Evolutionary conservation across 2,113 vertebrate genomes (phyloP), one percentile per base, ranked within the genome.

Genomic region (Hepsetus odoe): DNA sequence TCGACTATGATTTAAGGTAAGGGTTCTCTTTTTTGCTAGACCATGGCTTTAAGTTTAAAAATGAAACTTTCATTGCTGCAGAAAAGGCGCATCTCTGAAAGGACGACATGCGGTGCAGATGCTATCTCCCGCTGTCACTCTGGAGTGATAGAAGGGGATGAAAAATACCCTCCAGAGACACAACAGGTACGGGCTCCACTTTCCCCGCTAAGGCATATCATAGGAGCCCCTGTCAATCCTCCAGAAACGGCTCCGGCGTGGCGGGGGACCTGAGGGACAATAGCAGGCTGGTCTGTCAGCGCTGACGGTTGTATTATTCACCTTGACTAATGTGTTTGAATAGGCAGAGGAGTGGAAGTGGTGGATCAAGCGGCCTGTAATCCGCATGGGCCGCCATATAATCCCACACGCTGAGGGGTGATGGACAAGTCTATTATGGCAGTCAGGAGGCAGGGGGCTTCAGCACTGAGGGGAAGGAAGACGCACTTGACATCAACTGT

Each of bases 251-350:
- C 88, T 83, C 82, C 87, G 84, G 84, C 84, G 74, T 72, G 26
- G 1, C 80, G 16, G 77, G 18, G 22, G 80, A 28, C 80, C 66
- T 76, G 40, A 75, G 66, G 80, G 81, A 83, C 84, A 81, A 83
- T 69, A 76, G 70, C 70, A 62, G 66, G 74, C 85, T 5, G 70
- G 85, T 77, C 85, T 90, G 88, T 86, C 86, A 79, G 80, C 74
- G 78, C 77, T 88, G 91, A 91, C 58, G 83, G 87, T 85, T 88
- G 46, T 84, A 89, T 92, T 91, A 89, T 90, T 89, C 83, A 88
- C 82, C 80, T 33, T 90, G 89, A 90, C 91, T 87, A 80, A 84
- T 86, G 5, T 74, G 9, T 82, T 85, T 86, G 73, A 80, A 82
- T 82, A 66, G 83, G 80, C 83, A 82, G 87, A 89, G 70, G 65